Base-by-base conservation (phyloP, 2,113 vertebrate genomes). In the Pholis gunnellus region DNA sequence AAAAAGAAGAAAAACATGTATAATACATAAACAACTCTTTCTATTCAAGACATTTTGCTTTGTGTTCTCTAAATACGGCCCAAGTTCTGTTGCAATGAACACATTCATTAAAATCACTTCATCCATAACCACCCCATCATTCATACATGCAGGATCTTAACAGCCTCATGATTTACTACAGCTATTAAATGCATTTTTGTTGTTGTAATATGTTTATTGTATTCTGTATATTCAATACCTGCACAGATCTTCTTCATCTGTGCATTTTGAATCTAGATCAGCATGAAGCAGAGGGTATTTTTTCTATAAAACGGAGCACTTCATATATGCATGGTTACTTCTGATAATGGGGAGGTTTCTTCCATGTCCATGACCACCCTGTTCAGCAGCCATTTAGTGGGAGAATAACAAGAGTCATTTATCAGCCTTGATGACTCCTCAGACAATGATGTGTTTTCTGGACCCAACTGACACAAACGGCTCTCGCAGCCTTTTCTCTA, bases 351-450 rank as follows among this genome's bases (percentile, higher is more conserved):
- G 66, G 75, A 80, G 71, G 67, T 73, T 78, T 75, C 54, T 84
- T 76, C 72, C 83, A 57, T 69, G 64, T 72, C 86, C 7, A 38
- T 66, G 70, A 72, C 72, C 78, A 78, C 67, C 29, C 59, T 75
- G 76, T 87, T 90, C 85, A 85, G 71, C 11, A 79, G 73, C 75
- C 83, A 79, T 86, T 89, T 81, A 87, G 78, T 17, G 46, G 27
- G 38, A 69, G 79, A 90, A 86, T 76, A 80, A 84, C 66, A 52
- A 81, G 83, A 83, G 83, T 90, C 81, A 82, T 87, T 83, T 60
- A 84, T 91, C 84, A 81, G 78, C 27, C 20, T 9, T 63, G 38
- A 83, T 83, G 82, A 66, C 68, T 71, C 38, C 65, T 79, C 82
- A 76, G 56, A 89, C 84, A 80, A 70, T 82, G 80, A 71, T 84